phyloP scores from a whole-genome alignment of 2,113 vertebrate species.

The Callipepla squamata region DNA sequence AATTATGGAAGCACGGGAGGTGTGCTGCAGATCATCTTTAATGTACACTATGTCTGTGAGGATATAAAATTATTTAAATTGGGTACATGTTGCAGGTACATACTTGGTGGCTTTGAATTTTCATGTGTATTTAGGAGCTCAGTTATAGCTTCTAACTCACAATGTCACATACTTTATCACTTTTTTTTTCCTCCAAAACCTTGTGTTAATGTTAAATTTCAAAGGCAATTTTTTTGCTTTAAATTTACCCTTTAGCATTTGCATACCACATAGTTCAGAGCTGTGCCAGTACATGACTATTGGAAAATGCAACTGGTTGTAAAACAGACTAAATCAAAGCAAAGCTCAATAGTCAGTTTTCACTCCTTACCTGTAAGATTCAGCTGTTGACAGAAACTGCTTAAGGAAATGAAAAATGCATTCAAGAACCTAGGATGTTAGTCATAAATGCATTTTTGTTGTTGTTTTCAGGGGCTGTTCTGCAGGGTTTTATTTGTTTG shows the following conservation, averaged over 20 bases:
- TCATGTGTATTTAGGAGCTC: background rate
- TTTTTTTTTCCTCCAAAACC: background rate
- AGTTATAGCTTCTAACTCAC: background rate
- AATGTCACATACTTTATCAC: background rate
- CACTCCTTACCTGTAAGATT: background rate
- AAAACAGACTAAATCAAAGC: background rate
- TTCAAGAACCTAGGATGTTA: background rate
- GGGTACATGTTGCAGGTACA: background rate
- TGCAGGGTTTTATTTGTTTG: background rate
- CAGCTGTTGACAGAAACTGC: background rate
- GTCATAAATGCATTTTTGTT: background rate
- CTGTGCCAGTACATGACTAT: slow-evolving; percentile 14
- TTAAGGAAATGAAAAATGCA: background rate
- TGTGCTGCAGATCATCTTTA: background rate
- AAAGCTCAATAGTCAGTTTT: slow-evolving; percentile 8
- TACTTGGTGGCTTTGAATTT: background rate
- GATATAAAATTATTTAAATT: background rate
- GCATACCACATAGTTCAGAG: background rate
- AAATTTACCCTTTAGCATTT: slow-evolving; percentile 9
- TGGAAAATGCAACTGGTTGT: slow-evolving; percentile 14
- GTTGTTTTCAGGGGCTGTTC: background rate
- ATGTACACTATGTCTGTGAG: background rate
- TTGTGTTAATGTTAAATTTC: background rate
- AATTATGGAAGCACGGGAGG: background rate
- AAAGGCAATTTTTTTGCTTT: slow-evolving; percentile 22